These are phyloP conservation scores for Acrocephalus arundinaceus DNA, from an alignment of 2,113 vertebrate species.

Conservation along the genomic window DNA sequence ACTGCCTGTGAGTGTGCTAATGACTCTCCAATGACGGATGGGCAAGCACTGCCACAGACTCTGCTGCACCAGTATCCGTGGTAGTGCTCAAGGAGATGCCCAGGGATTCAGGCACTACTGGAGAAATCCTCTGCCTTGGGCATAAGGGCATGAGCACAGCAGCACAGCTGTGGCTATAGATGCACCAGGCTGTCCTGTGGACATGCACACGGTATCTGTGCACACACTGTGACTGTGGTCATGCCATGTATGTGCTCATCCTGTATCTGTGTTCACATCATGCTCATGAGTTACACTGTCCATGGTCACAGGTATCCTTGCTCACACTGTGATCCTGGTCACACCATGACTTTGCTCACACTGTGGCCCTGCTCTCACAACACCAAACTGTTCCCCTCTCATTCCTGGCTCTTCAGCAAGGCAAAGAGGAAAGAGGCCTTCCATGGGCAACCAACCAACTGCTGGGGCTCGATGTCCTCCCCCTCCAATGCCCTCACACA, in stretches of 20 bases:
- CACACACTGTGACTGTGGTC: not conserved
- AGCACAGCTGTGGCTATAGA: not conserved
- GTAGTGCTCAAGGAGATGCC: fast-evolving
- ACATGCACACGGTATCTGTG: fast-evolving
- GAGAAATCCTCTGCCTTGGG: not conserved
- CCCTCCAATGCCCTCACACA: not conserved
- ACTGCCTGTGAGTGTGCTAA: fast-evolving
- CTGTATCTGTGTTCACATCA: not conserved
- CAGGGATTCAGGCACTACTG: not conserved
- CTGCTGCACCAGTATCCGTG: fast-evolving
- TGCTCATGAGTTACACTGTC: not conserved
- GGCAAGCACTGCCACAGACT: not conserved
- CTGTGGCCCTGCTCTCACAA: not conserved
- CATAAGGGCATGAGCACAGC: fast-evolving
- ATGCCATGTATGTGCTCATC: not conserved
- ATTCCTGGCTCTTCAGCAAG: not conserved
- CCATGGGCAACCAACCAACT: not conserved
- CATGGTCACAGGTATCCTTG: not conserved
- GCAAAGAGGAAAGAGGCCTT: not conserved
- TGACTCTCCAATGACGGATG: fast-evolving
- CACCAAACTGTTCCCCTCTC: not conserved
- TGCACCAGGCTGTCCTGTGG: not conserved
- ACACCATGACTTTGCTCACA: not conserved
- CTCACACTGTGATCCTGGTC: not conserved
- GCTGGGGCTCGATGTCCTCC: fast-evolving